Evolutionary conservation across 2,113 vertebrate species (phyloP).

Genomic region (Coptodon rendalli): DNA sequence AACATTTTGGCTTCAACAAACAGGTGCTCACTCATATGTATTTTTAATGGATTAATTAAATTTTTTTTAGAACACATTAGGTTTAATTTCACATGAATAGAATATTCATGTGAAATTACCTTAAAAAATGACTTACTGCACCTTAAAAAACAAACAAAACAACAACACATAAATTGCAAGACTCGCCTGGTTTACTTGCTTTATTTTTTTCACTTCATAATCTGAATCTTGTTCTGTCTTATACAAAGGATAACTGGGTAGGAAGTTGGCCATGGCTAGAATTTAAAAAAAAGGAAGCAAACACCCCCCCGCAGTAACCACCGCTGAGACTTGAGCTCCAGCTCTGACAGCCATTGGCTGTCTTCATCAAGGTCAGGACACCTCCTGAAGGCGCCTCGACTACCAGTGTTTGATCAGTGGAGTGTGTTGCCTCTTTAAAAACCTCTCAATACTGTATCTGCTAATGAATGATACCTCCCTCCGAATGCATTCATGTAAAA

Average conservation of each 20-base stretch:
- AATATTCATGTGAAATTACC: not conserved
- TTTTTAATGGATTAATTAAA: not conserved
- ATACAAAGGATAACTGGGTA: not conserved
- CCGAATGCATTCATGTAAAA: not conserved
- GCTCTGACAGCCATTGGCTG: constrained; percentile 3
- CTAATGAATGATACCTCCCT: not conserved
- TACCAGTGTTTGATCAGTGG: constrained; percentile 38
- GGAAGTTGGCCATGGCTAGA: not conserved
- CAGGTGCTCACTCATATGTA: not conserved
- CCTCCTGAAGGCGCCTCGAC: not conserved
- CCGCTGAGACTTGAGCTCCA: not conserved
- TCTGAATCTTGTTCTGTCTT: not conserved
- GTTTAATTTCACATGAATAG: not conserved
- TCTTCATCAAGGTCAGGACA: constrained; percentile 36
- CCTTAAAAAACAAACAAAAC: not conserved
- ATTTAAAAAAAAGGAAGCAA: not conserved
- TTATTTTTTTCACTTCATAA: not conserved
- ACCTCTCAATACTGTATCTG: not conserved
- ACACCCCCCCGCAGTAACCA: not conserved
- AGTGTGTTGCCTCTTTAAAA: not conserved
- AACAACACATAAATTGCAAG: not conserved
- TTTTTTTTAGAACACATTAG: not conserved
- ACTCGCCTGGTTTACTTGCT: not conserved
- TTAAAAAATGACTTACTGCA: not conserved
- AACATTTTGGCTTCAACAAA: not conserved